Base-by-base conservation (phyloP, 2,797 vertebrate genomes). In the Ptychadena robeensis region DNA sequence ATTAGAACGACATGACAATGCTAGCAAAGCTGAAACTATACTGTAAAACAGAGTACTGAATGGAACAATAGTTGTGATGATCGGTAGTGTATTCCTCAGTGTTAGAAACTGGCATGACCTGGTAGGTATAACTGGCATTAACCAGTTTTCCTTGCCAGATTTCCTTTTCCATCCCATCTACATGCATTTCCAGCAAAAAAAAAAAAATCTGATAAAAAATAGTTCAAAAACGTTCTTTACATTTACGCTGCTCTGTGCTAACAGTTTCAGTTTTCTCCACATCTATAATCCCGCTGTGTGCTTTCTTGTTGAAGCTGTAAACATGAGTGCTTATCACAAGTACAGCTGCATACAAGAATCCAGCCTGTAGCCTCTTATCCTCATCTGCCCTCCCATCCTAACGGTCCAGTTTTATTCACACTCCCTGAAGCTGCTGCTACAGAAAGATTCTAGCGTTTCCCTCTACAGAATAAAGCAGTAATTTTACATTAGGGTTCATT, bases 301-400 rank as follows among this genome's bases (percentile, higher is more conserved):
- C 27, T 53, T 14, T 78, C 67, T 53, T 18, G 8, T 40, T 6
- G 15, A 38, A 38, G 67, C 67, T 69, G 35, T 40, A 69, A 40
- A 69, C 37, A 18, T 22, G 25, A 61, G 61, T 2, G 25, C 37
- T 31, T 76, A 22, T 57, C 66, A 48, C 5, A 31, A 68, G 63
- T 40, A 57, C 22, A 2, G 14, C 31, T 67, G 31, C 64, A 48
- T 40, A 22, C 31, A 67, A 53, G 34, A 78, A 63, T 72, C 68
- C 38, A 72, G 35, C n/a, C 74, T 72, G 37, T 35, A 68, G 82
- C 82, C 82, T 85, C 78, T 75, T 85, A 85, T 85, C 82, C 82
- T 76, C 78, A 27, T 44, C 78, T 80, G 53, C 82, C 82, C 82
- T 85, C 82, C 66, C 82, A 85, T 85, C 82, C 82, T 85, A 80